phyloP scores from a whole-genome alignment of 2,113 vertebrate genomes.

The Abramis brama region DNA sequence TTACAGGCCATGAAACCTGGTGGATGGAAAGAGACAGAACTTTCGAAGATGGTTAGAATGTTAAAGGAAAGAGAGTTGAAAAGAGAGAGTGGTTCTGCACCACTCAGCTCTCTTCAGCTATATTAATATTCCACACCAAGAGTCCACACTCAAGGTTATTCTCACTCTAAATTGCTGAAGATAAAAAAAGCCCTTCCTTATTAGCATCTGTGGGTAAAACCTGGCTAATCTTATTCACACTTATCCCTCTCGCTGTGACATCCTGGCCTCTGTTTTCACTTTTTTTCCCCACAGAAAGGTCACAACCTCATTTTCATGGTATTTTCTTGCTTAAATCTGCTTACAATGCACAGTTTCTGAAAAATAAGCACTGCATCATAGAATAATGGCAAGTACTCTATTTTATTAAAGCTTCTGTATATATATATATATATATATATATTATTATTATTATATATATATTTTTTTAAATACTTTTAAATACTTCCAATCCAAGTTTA shows the following conservation, averaged over 20 bases:
- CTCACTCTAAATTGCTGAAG: conserved; percentile 57
- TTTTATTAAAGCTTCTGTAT: conserved; percentile 34
- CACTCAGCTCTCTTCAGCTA: conserved; percentile 31
- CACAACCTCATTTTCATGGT: conserved; percentile 55
- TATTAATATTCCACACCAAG: conserved; percentile 53
- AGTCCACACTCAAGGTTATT: conserved; percentile 56
- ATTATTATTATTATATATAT: not conserved
- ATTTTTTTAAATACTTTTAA: not conserved
- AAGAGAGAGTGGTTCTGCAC: conserved; percentile 44
- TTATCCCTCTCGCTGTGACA: conserved; percentile 53
- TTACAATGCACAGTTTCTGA: conserved; percentile 43
- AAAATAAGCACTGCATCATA: conserved; percentile 27
- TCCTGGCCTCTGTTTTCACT: conserved; percentile 53
- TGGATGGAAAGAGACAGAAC: conserved; percentile 5
- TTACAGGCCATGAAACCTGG: not conserved
- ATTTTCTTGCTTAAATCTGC: conserved; percentile 56
- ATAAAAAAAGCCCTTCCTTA: conserved; percentile 54
- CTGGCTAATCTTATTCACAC: conserved; percentile 59
- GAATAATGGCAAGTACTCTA: not conserved
- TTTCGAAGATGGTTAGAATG: not conserved
- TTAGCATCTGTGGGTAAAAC: conserved; percentile 60
- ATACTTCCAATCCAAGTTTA: not conserved
- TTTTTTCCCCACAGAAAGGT: conserved; percentile 46
- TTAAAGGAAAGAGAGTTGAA: conserved; percentile 12
- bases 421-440: not conserved